Evolutionary conservation across 2,888 invertebrate species (phyloP).

Genomic region (Drosophila pseudotakahashii): DNA sequence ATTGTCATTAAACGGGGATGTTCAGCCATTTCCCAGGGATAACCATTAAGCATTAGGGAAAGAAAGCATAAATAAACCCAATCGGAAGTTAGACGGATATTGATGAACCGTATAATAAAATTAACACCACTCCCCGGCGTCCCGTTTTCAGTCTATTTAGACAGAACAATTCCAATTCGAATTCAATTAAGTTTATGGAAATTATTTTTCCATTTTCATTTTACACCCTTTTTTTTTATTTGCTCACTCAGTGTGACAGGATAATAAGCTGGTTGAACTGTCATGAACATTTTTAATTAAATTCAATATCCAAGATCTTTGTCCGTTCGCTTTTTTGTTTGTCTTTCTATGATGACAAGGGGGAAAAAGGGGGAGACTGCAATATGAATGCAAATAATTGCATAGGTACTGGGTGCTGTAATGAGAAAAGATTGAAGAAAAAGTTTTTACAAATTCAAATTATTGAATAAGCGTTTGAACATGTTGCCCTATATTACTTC

Average conservation of each 20-base stretch:
- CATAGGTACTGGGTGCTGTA: slow-evolving; percentile 28
- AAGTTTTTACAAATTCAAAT: neutral
- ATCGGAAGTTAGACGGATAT: slow-evolving; percentile 8
- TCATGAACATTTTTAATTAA: slow-evolving; percentile 69
- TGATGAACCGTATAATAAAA: slow-evolving; percentile 22
- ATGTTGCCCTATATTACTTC: neutral
- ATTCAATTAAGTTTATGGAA: slow-evolving; percentile 58
- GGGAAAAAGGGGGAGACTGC: slow-evolving; percentile 16
- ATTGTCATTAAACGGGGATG: slow-evolving; percentile 65
- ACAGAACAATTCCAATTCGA: slow-evolving; percentile 57
- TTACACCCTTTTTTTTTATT: slow-evolving; percentile 51
- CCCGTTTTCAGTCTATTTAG: slow-evolving; percentile 33
- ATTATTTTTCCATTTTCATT: slow-evolving; percentile 23
- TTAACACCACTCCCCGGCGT: slow-evolving; percentile 22
- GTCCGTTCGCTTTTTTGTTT: slow-evolving; percentile 42
- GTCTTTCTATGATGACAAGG: slow-evolving; percentile 32
- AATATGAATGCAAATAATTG: slow-evolving; percentile 49
- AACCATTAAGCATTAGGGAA: slow-evolving; percentile 9
- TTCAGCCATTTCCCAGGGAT: neutral
- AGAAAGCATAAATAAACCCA: slow-evolving; percentile 11
- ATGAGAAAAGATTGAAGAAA: slow-evolving; percentile 5
- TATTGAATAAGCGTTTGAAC: neutral
- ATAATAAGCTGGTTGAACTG: slow-evolving; percentile 41
- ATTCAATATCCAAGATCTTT: slow-evolving; percentile 53
- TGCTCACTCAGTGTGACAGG: slow-evolving; percentile 22